A percentile compares a stretch with the other conserved stretches of the same genome.
Conservation (phyloP, 2,888 invertebrate species). For the Sinopyrophorus schimmeli region DNA sequence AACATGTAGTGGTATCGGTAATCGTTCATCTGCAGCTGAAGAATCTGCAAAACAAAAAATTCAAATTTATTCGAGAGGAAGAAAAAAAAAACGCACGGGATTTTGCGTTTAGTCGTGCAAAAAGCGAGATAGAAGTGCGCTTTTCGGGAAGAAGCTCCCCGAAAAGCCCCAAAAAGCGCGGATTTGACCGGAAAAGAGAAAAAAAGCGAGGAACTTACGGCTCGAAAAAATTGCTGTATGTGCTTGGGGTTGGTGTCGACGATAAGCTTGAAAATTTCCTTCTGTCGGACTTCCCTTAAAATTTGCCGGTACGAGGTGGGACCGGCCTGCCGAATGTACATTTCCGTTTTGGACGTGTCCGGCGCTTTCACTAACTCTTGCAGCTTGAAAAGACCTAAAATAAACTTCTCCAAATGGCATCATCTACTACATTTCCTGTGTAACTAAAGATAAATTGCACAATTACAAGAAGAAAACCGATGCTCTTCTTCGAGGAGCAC, state of each 20-base stretch:
- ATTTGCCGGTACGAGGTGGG: constrained; percentile 72
- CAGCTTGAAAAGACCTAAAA: constrained; percentile 77
- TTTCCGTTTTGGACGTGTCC: constrained; percentile 67
- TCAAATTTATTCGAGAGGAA: too few species aligned
- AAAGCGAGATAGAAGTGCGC: neutral
- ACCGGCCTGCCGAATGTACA: constrained; percentile 78
- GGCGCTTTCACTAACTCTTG: constrained; percentile 80
- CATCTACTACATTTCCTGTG: constrained; percentile 23
- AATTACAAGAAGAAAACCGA: neutral
- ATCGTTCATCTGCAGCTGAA: constrained; percentile 95
- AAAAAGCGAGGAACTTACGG: constrained; percentile 66
- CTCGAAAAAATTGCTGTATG: constrained; percentile 81
- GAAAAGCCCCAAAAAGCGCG: neutral
- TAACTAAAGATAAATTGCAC: neutral
- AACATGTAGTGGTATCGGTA: constrained; percentile 94
- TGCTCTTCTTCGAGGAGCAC: neutral
- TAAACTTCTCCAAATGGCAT: constrained; percentile 30
- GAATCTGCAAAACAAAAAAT: constrained; percentile 81
- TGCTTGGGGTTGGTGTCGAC: constrained; percentile 84
- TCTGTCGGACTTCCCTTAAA: constrained; percentile 81
- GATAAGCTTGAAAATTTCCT: constrained; percentile 83
- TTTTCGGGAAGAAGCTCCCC: too few species aligned
- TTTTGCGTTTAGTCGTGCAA: neutral
- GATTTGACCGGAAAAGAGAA: constrained; percentile 1
- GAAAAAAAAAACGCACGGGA: neutral